Conservation (phyloP, 2,113 vertebrate genomes). For the Bubo blakistoni region DNA sequence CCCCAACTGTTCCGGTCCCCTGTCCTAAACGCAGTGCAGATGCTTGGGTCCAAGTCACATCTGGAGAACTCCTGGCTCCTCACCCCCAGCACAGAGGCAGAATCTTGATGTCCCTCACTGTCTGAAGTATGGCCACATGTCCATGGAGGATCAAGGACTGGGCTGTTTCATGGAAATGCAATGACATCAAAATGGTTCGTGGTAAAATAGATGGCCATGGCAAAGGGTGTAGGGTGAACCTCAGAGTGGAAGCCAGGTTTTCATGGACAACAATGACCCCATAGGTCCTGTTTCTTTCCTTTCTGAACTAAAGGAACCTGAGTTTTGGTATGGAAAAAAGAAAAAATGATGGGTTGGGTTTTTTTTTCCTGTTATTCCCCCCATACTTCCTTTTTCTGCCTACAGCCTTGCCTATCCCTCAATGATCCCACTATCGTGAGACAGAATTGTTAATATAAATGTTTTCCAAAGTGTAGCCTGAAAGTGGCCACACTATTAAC, state of each 20-base stretch:
- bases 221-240: background rate
- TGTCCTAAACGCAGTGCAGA: background rate
- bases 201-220: background rate
- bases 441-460: background rate
- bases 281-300: background rate
- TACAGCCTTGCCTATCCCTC: background rate
- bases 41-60: background rate
- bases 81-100: background rate
- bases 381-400: background rate
- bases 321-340: background rate
- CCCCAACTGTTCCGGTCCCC: accelerated
- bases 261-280: background rate
- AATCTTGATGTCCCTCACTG: background rate
- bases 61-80: background rate
- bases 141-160: background rate
- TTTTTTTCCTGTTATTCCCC: accelerated
- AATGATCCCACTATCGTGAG: background rate
- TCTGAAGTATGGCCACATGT: background rate
- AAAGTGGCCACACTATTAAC: background rate
- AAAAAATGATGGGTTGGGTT: accelerated
- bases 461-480: background rate
- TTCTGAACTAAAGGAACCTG: background rate
- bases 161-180: background rate
- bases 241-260: background rate
- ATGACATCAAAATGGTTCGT: background rate